Evolutionary conservation across 23 tunicate species (phyloP), one percentile per base, ranked within the genome.

Genomic region (Pegea sp.): DNA sequence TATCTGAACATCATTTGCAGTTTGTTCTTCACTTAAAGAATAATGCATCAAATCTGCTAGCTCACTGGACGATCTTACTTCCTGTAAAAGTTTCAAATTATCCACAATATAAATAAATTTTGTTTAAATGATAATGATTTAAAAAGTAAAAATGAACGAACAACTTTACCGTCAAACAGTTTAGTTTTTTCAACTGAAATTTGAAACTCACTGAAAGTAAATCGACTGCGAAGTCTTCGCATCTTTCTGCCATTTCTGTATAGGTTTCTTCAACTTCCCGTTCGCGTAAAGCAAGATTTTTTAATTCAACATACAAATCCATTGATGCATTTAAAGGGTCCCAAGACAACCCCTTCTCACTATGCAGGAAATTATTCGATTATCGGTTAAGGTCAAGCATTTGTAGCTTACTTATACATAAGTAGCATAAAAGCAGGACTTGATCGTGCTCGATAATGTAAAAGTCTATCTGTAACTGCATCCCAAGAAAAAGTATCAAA

Each of bases 361-460:
- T 78, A 51, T 3, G 53, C 34, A 13, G 21, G 20, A 29, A 55
- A 55, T n/a, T n/a, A n/a, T n/a, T 16, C 16, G 46, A 38, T 38
- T 11, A 16, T 38, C 46, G 46, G 11, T 38, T 16, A 11, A 38
- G 21, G n/a, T n/a, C n/a, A n/a, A n/a, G n/a, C n/a, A n/a, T n/a
- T n/a, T n/a, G n/a, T n/a, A n/a, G n/a, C 95, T 67, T 58, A 84
- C 95, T 74, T 74, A 73, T 54, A 84, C 95, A 84, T 84, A 1
- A 84, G 66, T 23, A 84, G 76, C 76, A 84, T 73, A 42, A 84
- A 84, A 1, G 95, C 76, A 2, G 95, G 95, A 52, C 95, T 84
- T 1, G 95, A 76, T 4, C 84, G 49, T 3, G 95, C 95, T 57
- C 75, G 67, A 64, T 67, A 84, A 33, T 84, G 81, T 5, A 84